These are phyloP conservation scores for Vulpes ferrilata DNA, from an alignment of 2,113 vertebrate species.

Conservation along the genomic window DNA sequence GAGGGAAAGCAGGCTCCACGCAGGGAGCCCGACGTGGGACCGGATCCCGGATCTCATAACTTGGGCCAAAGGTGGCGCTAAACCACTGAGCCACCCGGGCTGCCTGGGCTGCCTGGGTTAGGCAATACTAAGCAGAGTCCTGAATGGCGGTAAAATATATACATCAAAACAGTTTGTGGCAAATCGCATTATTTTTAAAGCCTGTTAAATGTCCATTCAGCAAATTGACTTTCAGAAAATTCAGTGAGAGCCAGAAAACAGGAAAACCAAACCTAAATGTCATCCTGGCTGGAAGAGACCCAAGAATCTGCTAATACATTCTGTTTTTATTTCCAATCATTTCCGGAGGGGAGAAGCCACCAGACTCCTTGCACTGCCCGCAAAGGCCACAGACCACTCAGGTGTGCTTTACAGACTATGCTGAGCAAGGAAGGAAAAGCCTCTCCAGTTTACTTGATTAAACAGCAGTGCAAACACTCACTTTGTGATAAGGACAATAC, in stretches of 20 bases:
- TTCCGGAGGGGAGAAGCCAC: neutral
- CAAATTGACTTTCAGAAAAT: constrained; percentile 3
- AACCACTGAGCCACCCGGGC: no score
- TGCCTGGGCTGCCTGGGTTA: neutral
- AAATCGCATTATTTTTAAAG: neutral
- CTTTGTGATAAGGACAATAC: neutral
- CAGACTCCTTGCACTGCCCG: neutral
- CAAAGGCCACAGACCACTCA: neutral
- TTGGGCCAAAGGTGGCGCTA: no score
- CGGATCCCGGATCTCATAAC: no score
- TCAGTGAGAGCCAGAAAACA: neutral
- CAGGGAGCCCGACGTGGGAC: no score
- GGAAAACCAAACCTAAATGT: neutral
- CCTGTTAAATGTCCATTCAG: neutral
- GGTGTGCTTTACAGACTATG: neutral
- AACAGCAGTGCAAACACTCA: neutral
- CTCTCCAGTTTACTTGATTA: neutral
- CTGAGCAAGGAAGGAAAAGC: neutral
- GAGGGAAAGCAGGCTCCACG: no score
- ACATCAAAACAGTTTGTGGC: neutral
- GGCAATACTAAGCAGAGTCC: neutral
- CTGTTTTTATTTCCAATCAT: neutral
- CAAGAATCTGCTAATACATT: neutral
- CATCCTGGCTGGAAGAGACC: neutral
- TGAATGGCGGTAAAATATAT: neutral